Conservation (phyloP, 1,140 invertebrate genomes). For the Penaeus chinensis region DNA sequence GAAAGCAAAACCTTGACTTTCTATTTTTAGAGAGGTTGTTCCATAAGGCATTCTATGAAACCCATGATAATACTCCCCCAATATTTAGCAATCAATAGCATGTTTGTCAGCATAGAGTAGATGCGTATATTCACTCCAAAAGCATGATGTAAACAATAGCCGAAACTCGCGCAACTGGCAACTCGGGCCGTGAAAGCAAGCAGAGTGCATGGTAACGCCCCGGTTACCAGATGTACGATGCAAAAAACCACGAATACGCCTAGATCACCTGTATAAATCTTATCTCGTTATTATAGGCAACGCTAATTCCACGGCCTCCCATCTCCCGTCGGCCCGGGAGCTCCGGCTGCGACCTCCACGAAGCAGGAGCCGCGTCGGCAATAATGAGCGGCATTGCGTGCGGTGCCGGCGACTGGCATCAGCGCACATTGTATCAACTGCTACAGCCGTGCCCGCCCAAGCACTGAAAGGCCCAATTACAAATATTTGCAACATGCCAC, state of each 20-base stretch:
- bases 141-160: neutral
- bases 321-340: too few species aligned
- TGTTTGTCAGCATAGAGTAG: neutral
- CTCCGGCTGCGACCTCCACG: too few species aligned
- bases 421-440: neutral
- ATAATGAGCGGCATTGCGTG: too few species aligned
- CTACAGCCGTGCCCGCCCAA: slow-evolving; percentile 1
- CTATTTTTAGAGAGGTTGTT: too few species aligned
- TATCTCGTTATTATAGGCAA: too few species aligned
- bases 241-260: neutral
- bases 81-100: too few species aligned
- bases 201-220: slow-evolving; percentile 35
- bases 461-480: slow-evolving; percentile 18
- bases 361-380: too few species aligned
- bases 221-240: slow-evolving; percentile 19
- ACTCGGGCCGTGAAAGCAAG: slow-evolving; percentile 28
- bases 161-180: slow-evolving; percentile 5
- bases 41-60: too few species aligned
- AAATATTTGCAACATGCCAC: slow-evolving; percentile 30
- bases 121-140: neutral
- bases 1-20: neutral
- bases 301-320: too few species aligned
- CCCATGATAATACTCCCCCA: too few species aligned
- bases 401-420: too few species aligned
- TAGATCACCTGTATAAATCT: too few species aligned